Evolutionary conservation across 2,888 invertebrate species (phyloP).

Genomic region (Philereme transversata): DNA sequence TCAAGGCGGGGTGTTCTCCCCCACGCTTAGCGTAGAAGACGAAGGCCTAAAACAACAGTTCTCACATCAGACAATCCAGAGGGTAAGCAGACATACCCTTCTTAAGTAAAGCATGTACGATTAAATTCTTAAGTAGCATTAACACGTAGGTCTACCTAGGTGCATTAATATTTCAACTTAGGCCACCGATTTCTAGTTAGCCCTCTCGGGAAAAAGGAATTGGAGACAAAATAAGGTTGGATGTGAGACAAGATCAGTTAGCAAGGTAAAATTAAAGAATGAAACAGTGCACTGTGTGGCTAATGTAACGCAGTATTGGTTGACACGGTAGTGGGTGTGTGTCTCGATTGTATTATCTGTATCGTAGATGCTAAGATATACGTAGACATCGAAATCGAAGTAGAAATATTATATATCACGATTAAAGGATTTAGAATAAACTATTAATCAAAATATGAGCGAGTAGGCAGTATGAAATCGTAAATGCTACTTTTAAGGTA

Average conservation of each 20-base stretch:
- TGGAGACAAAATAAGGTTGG: conserved; percentile 82
- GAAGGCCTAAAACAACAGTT: conserved; percentile 79
- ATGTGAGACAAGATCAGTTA: conserved; percentile 78
- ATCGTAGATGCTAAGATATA: conserved; percentile 27
- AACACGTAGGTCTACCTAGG: conserved; percentile 56
- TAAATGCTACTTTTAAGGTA: conserved; percentile 6
- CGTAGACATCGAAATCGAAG: conserved; percentile 14
- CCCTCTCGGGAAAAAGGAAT: conserved; percentile 78
- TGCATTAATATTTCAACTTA: conserved; percentile 68
- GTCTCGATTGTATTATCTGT: conserved; percentile 31
- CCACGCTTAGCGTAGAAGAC: conserved; percentile 74
- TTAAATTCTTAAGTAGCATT: conserved; percentile 43
- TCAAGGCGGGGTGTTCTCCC: conserved; percentile 74
- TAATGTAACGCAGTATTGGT: conserved; percentile 56
- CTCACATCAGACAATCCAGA: conserved; percentile 76
- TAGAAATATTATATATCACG: conserved; percentile 14
- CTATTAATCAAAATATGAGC: neutral
- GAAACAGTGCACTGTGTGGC: conserved; percentile 70
- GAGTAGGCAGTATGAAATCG: conserved; percentile 4
- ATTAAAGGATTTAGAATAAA: conserved; percentile 16
- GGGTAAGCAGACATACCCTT: conserved; percentile 69
- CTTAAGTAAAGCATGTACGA: conserved; percentile 52
- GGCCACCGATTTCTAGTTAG: conserved; percentile 78
- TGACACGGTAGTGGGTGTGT: conserved; percentile 44
- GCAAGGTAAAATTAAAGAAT: conserved; percentile 73